A percentile compares a stretch with the other conserved stretches of the same genome.
Evolutionary conservation across 2,797 vertebrate species (phyloP).

Genomic region (Silurus lanzhouensis): DNA sequence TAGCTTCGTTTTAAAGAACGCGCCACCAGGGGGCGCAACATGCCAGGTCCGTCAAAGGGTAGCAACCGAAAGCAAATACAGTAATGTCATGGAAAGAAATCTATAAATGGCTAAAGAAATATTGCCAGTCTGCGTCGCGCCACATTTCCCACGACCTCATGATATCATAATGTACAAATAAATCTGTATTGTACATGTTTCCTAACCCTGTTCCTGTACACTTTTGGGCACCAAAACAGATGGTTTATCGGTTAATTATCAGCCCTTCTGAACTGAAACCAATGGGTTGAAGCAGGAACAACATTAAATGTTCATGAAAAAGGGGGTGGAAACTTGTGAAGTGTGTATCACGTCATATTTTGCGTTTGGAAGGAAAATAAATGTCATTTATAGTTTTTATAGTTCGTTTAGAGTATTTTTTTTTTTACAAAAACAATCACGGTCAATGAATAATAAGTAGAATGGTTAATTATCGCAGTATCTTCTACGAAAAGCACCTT

Average conservation of each 20-base stretch:
- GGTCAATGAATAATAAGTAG: too few relatives aligned
- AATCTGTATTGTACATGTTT: neutral
- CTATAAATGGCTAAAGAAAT: neutral
- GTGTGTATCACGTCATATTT: neutral
- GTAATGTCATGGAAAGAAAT: neutral
- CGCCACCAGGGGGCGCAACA: neutral
- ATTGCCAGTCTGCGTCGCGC: neutral
- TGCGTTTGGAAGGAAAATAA: neutral
- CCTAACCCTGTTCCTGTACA: neutral
- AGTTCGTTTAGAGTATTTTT: too few relatives aligned
- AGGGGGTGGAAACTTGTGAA: neutral
- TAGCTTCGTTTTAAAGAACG: too few relatives aligned
- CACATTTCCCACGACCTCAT: constrained; percentile 2
- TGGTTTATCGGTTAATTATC: neutral
- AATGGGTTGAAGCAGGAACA: too few relatives aligned
- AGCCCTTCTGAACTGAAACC: neutral
- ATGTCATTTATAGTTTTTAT: too few relatives aligned
- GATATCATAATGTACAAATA: neutral
- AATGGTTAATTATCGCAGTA: too few relatives aligned
- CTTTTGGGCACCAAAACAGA: neutral
- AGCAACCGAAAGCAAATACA: neutral
- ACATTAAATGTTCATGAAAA: neutral
- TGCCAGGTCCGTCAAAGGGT: neutral
- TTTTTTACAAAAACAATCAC: too few relatives aligned
- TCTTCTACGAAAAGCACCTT: neutral